phyloP scores from a whole-genome alignment of 2,113 vertebrate genomes.

The Melanostigma gelatinosum region DNA sequence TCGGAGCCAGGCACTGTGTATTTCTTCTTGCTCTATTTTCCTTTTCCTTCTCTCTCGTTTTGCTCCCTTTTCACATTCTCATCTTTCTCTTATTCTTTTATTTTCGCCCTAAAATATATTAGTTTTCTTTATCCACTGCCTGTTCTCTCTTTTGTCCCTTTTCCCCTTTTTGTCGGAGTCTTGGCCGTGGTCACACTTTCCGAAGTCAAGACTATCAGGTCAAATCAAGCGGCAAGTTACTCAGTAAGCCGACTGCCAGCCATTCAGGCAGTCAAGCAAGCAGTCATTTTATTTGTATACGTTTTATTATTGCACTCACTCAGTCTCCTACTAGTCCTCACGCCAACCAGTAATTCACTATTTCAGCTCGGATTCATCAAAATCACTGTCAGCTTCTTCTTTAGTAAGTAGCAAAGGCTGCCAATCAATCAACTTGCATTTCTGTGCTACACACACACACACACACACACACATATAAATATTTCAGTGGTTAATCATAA shows the following conservation, averaged over 20 bases:
- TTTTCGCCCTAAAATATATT: neutral
- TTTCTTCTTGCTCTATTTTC: neutral
- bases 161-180: neutral
- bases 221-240: conserved; percentile 33
- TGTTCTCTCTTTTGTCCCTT: neutral
- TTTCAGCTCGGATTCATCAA: neutral
- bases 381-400: conserved; percentile 29
- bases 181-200: conserved; percentile 21
- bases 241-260: conserved; percentile 18
- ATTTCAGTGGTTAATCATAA: conserved; percentile 50
- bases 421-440: conserved; percentile 27
- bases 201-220: neutral
- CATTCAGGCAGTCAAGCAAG: conserved; percentile 8
- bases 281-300: neutral
- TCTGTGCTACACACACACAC: conserved; percentile 18
- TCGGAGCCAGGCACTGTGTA: neutral
- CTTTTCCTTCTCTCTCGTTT: neutral
- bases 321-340: neutral
- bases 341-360: neutral
- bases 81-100: neutral
- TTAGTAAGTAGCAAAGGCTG: neutral
- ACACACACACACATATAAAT: conserved; percentile 22
- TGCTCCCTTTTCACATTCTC: neutral
- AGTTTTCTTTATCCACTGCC: neutral
- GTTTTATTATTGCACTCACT: neutral